These are phyloP conservation scores for Alectoris magna DNA, from an alignment of 2,797 vertebrate species.

Conservation along the genomic window DNA sequence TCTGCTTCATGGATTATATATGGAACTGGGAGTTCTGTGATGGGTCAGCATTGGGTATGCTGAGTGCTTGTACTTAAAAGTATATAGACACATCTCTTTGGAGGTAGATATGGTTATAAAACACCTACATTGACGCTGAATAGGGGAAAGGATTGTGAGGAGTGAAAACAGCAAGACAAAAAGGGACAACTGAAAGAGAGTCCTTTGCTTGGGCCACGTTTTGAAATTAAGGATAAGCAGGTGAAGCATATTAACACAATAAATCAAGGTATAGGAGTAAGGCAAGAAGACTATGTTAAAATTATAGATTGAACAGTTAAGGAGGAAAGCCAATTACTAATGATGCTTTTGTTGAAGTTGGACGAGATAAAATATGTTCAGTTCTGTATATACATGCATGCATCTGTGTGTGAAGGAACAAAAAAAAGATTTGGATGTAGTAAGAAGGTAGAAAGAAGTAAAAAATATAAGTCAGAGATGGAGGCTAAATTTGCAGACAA, in stretches of 20 bases:
- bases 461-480: background rate
- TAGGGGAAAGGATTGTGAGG: background rate
- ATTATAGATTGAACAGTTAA: background rate
- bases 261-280: background rate
- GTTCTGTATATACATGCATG: rapidly evolving
- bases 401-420: background rate
- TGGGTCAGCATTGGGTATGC: background rate
- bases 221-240: background rate
- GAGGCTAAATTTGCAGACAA: too few relatives aligned
- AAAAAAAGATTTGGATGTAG: background rate
- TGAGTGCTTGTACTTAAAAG: background rate
- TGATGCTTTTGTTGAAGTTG: background rate
- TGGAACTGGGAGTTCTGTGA: background rate
- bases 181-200: background rate
- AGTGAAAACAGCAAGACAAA: background rate
- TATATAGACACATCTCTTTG: background rate
- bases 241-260: background rate
- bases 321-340: background rate
- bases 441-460: background rate
- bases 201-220: background rate
- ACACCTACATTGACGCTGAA: background rate
- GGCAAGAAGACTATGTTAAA: background rate
- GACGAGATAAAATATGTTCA: background rate
- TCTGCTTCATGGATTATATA: background rate
- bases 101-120: background rate